phyloP scores from a whole-genome alignment of 30 jellyfish, hydroid and myxozoan species.

The Mastigias papua region DNA sequence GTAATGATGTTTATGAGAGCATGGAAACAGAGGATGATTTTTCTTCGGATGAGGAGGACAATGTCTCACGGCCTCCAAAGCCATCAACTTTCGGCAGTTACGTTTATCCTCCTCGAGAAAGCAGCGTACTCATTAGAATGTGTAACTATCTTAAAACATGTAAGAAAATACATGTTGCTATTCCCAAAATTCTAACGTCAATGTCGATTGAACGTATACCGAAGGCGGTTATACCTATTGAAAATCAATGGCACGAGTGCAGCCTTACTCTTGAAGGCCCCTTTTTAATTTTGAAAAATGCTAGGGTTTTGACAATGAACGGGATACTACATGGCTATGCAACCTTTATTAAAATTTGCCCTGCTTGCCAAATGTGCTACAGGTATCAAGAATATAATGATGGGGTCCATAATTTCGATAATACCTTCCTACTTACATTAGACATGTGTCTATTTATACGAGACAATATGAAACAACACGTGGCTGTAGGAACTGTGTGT shows the following conservation, averaged over 20 bases:
- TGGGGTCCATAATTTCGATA: conserved; percentile 65
- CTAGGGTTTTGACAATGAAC: not conserved
- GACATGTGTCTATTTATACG: not conserved
- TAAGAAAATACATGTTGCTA: not conserved
- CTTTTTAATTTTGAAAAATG: not conserved
- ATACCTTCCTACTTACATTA: conserved; percentile 34
- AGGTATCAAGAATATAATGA: conserved; percentile 69
- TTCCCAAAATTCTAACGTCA: not conserved
- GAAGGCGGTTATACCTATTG: not conserved
- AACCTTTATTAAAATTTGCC: not conserved
- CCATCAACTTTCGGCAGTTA: not conserved
- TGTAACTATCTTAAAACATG: not conserved
- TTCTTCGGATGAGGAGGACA: not conserved
- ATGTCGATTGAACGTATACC: not conserved
- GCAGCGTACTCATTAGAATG: not conserved
- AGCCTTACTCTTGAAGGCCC: not conserved
- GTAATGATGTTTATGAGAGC: not conserved
- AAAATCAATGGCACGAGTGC: not conserved
- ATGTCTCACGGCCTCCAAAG: not conserved
- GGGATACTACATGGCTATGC: not conserved
- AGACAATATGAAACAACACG: conserved; percentile 19
- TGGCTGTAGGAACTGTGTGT: conserved; percentile 43
- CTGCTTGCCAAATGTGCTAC: conserved; percentile 31
- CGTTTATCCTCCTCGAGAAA: not conserved
- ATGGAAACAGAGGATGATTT: not conserved